Evolutionary conservation across 2,888 invertebrate genomes (phyloP).

Genomic region (Drosophila cognata): DNA sequence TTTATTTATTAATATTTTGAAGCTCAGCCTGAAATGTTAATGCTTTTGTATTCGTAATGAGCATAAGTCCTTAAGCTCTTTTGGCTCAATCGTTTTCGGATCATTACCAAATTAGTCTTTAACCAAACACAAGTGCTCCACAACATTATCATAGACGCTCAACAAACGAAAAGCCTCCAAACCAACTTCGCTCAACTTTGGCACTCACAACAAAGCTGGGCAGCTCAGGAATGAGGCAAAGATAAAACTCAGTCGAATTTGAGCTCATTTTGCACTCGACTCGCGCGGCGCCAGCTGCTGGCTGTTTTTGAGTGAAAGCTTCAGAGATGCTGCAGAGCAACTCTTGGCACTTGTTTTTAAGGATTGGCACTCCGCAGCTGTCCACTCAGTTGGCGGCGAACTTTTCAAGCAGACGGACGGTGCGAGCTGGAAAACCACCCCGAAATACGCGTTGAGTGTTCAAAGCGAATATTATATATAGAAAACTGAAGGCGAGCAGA

Average conservation of each 20-base stretch:
- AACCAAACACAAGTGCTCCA: conserved; percentile 1
- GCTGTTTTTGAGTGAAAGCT: conserved; percentile 48
- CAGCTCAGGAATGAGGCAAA: conserved; percentile 3
- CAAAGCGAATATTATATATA: conserved; percentile 30
- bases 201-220: conserved; percentile 51
- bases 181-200: background rate
- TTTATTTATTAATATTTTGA: background rate
- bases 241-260: conserved; percentile 39
- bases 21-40: background rate
- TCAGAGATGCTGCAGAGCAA: conserved; percentile 65
- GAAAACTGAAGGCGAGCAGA: conserved; percentile 14
- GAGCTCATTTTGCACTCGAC: conserved; percentile 51
- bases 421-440: conserved; percentile 3
- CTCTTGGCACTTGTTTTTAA: conserved; percentile 66
- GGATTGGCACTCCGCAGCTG: conserved; percentile 62
- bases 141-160: conserved; percentile 6
- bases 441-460: conserved; percentile 28
- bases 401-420: conserved; percentile 70
- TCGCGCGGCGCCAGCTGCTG: conserved; percentile 27
- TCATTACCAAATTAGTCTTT: conserved; percentile 26
- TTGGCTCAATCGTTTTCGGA: conserved; percentile 27
- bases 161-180: background rate
- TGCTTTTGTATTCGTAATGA: conserved; percentile 16
- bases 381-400: conserved; percentile 74
- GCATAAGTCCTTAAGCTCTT: conserved; percentile 23